Evolutionary conservation across 2,797 vertebrate species (phyloP).

Genomic region (Artibeus jamaicensis): DNA sequence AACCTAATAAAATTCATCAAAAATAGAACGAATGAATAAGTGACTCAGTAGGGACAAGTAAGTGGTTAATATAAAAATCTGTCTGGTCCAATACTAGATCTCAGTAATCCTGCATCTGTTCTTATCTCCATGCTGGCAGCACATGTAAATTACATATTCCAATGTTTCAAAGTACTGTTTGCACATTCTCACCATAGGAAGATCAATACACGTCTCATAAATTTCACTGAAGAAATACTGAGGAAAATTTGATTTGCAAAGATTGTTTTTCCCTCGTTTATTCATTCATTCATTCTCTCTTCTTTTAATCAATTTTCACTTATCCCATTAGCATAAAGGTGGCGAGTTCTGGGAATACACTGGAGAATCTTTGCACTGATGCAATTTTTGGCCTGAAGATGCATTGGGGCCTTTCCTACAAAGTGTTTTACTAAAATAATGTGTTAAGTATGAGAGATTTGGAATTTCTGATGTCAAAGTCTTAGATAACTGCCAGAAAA

Average conservation of each 20-base stretch:
- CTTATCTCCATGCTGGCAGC: neutral
- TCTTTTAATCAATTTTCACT: neutral
- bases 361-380: neutral
- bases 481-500: neutral
- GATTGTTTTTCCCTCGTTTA: neutral
- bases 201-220: neutral
- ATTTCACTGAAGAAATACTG: neutral
- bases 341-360: neutral
- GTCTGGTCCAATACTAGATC: neutral
- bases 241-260: conserved; percentile 10
- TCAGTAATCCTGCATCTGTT: neutral
- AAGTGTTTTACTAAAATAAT: neutral
- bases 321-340: neutral
- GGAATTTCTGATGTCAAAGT: neutral
- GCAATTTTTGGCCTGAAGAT: neutral
- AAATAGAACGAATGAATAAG: neutral
- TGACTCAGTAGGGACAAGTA: neutral
- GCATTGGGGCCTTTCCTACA: neutral
- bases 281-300: neutral
- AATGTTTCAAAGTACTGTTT: neutral
- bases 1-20: neutral
- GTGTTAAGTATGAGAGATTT: neutral
- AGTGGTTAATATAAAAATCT: neutral
- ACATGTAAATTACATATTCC: neutral
- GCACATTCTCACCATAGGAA: neutral